A percentile compares a stretch with the other conserved stretches of the same genome.
phyloP scores from a whole-genome alignment of 2,113 vertebrate species.

The Manacus vitellinus region DNA sequence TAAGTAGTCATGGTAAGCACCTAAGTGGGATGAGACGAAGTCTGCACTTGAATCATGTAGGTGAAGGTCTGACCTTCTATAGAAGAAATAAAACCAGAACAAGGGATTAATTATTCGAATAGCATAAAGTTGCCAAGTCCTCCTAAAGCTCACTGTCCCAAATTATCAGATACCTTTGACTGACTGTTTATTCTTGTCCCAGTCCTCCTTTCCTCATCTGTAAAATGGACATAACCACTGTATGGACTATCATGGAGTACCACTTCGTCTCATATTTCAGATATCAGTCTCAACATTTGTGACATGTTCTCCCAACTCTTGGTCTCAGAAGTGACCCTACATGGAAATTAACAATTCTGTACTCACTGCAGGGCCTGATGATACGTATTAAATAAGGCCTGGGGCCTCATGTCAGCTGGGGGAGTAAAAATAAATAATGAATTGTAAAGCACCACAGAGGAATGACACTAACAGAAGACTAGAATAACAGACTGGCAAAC shows the following conservation, averaged over 20 bases:
- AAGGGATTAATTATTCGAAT: not conserved
- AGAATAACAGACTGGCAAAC: not conserved
- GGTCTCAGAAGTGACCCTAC: not conserved
- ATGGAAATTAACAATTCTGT: not conserved
- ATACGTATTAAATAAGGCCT: not conserved
- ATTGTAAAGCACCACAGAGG: not conserved
- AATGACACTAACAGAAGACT: not conserved
- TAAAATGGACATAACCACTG: not conserved
- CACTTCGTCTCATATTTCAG: not conserved
- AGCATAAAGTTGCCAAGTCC: not conserved
- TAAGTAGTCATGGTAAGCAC: not conserved
- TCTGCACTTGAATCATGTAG: not conserved
- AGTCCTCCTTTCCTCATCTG: not conserved
- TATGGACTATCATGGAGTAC: too few relatives aligned
- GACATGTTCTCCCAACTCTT: not conserved
- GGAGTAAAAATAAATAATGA: slow-evolving; percentile 23
- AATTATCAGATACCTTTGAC: not conserved
- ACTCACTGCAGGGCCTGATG: not conserved
- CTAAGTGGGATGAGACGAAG: not conserved
- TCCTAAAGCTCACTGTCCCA: not conserved
- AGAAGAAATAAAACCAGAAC: not conserved
- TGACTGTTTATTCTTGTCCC: not conserved
- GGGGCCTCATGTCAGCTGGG: not conserved
- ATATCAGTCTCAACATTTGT: not conserved
- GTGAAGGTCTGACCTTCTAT: not conserved